Base-by-base conservation (phyloP, 1,140 invertebrate genomes). In the Sycobia sp. region DNA sequence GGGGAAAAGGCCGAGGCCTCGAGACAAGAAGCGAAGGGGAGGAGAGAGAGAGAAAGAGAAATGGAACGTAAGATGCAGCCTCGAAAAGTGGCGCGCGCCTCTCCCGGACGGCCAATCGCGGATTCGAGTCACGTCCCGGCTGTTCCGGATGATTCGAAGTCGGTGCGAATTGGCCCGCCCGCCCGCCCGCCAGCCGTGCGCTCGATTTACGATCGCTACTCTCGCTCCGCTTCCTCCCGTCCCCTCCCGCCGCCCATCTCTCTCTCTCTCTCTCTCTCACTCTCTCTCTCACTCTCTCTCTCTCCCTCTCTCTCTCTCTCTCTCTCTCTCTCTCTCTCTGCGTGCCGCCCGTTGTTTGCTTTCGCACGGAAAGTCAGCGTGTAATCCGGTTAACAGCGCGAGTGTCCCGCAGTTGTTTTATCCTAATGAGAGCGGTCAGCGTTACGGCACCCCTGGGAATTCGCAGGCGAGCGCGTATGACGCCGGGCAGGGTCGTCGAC, bases 391-490 rank as follows among this genome's bases (percentile, higher is more conserved):
- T 75, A 75, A 71, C 70, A 70, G 71, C 60, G 61, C 57, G 56
- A 61, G 67, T 61, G 66, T 65, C 62, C 69, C 60, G 67, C 69
- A 60, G 68, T 65, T 75, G 75, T 78, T 78, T 80, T 78, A 78
- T 73, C 76, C 75, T 80, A 80, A 78, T 78, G 78, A 79, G 74
- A 75, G 66, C 58, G 65, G 69, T 65, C 72, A 71, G 66, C 65
- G 70, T 73, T 73, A 77, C 72, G 70, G 71, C 71, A 47, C 77
- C 71, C 77, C 67, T 73, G 76, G 75, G 77, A 76, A 76, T 79
- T 68, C 61, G 47, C 44, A 46, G 14, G 49, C n/a, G 57, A 44
- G 34, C 34, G 20, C 39, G 16, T 18, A 8, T 2, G 14, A 2
- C 38, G 14, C 2, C 18, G 38, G 14, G 18, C 38, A 4, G 39